Evolutionary conservation across 2,888 invertebrate genomes (phyloP), one percentile per base, ranked within the genome.

Genomic region (Thysanoteuthis rhombus): DNA sequence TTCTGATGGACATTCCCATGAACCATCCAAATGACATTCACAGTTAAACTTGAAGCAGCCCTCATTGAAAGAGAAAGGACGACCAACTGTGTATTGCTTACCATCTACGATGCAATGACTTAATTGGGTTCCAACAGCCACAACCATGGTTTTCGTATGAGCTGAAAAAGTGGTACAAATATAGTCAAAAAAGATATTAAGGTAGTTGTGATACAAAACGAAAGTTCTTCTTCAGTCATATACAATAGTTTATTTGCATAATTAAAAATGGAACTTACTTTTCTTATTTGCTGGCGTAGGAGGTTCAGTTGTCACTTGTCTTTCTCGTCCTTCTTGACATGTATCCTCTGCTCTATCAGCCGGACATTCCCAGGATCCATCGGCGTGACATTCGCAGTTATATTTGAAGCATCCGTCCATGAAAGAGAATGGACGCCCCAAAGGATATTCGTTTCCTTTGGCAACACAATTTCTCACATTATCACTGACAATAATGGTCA

Each of bases 391-490:
- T 36, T n/a, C 47, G 12, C 93, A 93, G 8, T 58, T 94, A 92
- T 95, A 95, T 75, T 95, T 94, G 75, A 95, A 94, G 75, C 96
- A 96, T 22, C 95, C 95, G 39, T 95, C 94, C 19, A 94, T 94
- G 94, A 94, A 94, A 25, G 93, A 90, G 75, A 94, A 94, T 2
- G 91, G 22, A 10, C n/a, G 10, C 4, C 91, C 91, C 39, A 91
- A 16, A 0, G 16, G 39, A 16, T 91, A 91, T 42, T 91, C 42
- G 40, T 19, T 28, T 40, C 91, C 91, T 16, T 25, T 39, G 10
- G 91, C 91, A 39, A 25, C 16, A 32, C 91, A 91, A 75, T n/a
- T 3, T 75, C 36, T n/a, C n/a, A 36, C 36, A n/a, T 75, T 75
- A 36, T 75, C 75, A 12, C 75, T 75, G 75, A 75, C 36, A 75